These are phyloP conservation scores for Drosophila anceps DNA, from an alignment of 2,888 invertebrate genomes.

Conservation along the genomic window DNA sequence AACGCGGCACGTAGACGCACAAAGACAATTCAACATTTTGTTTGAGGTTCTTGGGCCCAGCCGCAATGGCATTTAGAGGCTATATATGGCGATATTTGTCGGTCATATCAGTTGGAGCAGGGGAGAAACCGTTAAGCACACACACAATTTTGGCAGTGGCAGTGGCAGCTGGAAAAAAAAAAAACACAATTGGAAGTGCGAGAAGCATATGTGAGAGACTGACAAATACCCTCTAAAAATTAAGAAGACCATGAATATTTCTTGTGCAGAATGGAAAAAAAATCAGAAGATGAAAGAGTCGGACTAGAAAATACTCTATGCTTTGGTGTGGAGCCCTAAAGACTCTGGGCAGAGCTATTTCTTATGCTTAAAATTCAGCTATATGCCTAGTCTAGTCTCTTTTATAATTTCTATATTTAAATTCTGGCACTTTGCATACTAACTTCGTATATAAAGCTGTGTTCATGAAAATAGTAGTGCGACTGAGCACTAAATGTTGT, in stretches of 20 bases:
- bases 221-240: background rate
- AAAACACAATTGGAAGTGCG: background rate
- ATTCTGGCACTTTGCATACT: no score
- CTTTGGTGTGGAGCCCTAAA: background rate
- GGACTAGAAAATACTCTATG: background rate
- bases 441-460: no score
- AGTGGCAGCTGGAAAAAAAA: background rate
- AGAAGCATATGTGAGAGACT: background rate
- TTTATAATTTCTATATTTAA: no score
- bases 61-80: constrained; percentile 63
- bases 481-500: no score
- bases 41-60: constrained; percentile 42
- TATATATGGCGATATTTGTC: constrained; percentile 57
- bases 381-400: no score
- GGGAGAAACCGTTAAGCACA: constrained; percentile 60
- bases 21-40: constrained; percentile 34
- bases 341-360: no score
- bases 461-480: no score
- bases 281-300: no score
- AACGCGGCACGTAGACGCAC: constrained; percentile 43
- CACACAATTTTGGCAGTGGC: constrained; percentile 45
- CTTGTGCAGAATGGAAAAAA: no score
- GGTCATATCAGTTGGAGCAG: constrained; percentile 31
- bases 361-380: no score
- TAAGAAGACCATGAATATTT: background rate